These are phyloP conservation scores for Parochlus steinenii DNA, from an alignment of 2,888 invertebrate species.

Conservation along the genomic window DNA sequence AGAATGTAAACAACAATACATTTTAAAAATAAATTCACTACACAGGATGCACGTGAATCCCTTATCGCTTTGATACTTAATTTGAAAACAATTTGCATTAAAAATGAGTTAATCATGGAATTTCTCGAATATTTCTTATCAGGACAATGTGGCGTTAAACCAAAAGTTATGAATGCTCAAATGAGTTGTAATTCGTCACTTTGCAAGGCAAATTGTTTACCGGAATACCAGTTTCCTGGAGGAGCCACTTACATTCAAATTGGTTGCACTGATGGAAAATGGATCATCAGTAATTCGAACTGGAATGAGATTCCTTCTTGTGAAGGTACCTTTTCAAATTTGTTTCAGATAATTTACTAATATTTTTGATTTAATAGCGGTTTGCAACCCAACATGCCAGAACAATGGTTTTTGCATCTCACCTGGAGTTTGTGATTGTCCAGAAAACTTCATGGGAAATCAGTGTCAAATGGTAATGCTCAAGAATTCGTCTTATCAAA, in stretches of 20 bases:
- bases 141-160: too few species aligned
- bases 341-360: constrained; percentile 3
- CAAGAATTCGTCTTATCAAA: background rate
- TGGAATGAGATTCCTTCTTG: constrained; percentile 39
- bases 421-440: constrained; percentile 60
- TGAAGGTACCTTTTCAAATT: constrained; percentile 32
- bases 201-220: constrained; percentile 34
- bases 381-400: constrained; percentile 56
- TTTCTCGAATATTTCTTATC: too few species aligned
- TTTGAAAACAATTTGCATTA: too few species aligned
- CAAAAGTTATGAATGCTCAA: constrained; percentile 25
- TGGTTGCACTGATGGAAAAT: constrained; percentile 32
- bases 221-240: constrained; percentile 36
- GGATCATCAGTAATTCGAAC: constrained; percentile 32
- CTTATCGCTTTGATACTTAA: too few species aligned
- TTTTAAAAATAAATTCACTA: too few species aligned
- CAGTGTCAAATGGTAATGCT: constrained; percentile 48
- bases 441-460: constrained; percentile 51
- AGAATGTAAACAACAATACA: too few species aligned
- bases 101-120: too few species aligned
- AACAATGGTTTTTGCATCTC: constrained; percentile 67
- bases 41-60: too few species aligned
- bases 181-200: constrained; percentile 25
- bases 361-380: constrained; percentile 35
- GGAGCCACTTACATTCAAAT: constrained; percentile 32